These are phyloP conservation scores for Oostethus manadensis DNA, from an alignment of 2,113 vertebrate species.

Conservation along the genomic window DNA sequence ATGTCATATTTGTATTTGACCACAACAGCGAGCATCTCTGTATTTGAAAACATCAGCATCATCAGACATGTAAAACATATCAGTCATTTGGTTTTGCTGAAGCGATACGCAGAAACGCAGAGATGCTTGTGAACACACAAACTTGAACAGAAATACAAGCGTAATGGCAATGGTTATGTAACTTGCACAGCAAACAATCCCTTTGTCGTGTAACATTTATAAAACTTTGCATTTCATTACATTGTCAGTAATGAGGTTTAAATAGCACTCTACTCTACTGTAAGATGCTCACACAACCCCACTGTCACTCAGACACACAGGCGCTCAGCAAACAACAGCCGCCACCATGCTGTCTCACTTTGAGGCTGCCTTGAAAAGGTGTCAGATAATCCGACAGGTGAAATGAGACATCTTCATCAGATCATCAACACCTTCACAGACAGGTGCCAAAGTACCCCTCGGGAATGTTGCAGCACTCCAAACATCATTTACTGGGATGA, in stretches of 20 bases:
- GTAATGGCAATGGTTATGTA: no score
- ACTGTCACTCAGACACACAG: constrained; percentile 57
- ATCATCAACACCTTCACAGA: constrained; percentile 57
- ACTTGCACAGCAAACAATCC: not conserved
- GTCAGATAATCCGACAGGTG: constrained; percentile 56
- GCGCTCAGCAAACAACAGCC: constrained; percentile 31
- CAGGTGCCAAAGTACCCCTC: constrained; percentile 48
- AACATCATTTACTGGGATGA: constrained; percentile 24
- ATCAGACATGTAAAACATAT: not conserved
- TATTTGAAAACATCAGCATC: not conserved
- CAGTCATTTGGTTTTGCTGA: no score
- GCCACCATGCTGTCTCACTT: constrained; percentile 39
- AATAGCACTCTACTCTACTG: constrained; percentile 31
- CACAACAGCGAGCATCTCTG: no score
- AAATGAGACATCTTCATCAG: constrained; percentile 66
- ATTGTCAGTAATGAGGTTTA: not conserved
- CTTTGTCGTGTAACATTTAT: not conserved
- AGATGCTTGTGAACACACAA: no score
- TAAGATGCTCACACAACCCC: constrained; percentile 40
- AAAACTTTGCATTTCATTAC: not conserved
- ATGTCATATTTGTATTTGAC: not conserved
- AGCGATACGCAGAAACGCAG: no score
- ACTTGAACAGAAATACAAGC: no score
- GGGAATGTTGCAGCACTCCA: constrained; percentile 27
- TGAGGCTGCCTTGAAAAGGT: constrained; percentile 37